Percentiles rank a stretch among this genome's conserved stretches.
Conservation (phyloP, 2,797 vertebrate genomes). For the Potorous gilbertii region DNA sequence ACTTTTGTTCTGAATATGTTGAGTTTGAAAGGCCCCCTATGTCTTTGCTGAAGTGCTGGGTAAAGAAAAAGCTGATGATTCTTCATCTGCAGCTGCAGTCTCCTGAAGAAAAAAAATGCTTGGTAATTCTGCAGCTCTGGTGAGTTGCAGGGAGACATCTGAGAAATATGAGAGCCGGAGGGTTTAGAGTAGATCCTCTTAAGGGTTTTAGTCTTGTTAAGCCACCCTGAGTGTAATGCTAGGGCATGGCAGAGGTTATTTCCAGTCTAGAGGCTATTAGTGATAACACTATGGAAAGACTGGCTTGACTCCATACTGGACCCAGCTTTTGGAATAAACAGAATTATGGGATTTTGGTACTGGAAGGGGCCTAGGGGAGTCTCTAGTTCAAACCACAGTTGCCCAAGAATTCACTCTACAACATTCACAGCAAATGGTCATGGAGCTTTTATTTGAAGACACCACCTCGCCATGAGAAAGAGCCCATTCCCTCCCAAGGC, state of each 20-base stretch:
- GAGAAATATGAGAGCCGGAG: neutral
- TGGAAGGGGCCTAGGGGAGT: neutral
- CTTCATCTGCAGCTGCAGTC: neutral
- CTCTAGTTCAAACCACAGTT: neutral
- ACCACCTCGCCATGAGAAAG: neutral
- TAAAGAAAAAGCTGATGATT: neutral
- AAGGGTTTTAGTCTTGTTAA: neutral
- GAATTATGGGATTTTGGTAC: neutral
- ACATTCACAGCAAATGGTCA: neutral
- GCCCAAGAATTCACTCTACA: neutral
- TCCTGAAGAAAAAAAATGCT: neutral
- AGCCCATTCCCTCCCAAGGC: neutral
- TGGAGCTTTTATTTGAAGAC: neutral
- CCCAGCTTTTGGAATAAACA: neutral
- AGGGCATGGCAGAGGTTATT: neutral
- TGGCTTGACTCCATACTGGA: neutral
- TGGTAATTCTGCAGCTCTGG: conserved; percentile 1
- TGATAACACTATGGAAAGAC: neutral
- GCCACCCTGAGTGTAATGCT: neutral
- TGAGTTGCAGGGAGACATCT: neutral
- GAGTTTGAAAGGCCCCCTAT: neutral
- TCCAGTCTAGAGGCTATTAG: neutral
- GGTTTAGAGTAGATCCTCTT: neutral
- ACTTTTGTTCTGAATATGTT: neutral
- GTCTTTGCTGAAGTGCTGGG: neutral